phyloP scores from a whole-genome alignment of 2,797 vertebrate genomes.

The Ataeniobius toweri region DNA sequence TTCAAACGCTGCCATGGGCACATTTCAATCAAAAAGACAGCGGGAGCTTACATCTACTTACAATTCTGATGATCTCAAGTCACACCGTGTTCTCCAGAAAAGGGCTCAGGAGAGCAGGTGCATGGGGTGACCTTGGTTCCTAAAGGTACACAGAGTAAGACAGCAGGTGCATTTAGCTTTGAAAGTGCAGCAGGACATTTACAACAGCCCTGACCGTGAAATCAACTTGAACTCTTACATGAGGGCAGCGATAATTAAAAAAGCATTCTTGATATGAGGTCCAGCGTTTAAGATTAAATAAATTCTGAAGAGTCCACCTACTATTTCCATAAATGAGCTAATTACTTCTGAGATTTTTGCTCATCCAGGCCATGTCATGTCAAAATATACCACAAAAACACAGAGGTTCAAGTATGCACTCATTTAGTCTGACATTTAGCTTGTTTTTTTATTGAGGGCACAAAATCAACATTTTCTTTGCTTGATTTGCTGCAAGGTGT shows the following conservation, averaged over 20 bases:
- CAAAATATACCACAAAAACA: conserved; percentile 8
- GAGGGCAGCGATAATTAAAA: conserved; percentile 6
- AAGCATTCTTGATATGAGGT: not conserved
- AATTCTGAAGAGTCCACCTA: conserved; percentile 5
- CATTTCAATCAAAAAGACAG: conserved; percentile 69
- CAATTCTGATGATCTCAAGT: conserved; percentile 53
- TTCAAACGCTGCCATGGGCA: conserved; percentile 60
- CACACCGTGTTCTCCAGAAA: conserved; percentile 41
- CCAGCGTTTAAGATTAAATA: conserved; percentile 8
- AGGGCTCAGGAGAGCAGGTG: conserved; percentile 18
- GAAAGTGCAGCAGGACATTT: conserved; percentile 35
- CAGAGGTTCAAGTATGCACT: conserved; percentile 20
- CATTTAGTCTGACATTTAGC: not conserved
- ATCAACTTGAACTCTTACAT: conserved; percentile 26
- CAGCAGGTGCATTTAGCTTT: conserved; percentile 35
- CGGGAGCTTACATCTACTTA: conserved; percentile 61
- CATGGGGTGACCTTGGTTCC: conserved; percentile 32
- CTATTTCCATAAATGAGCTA: conserved; percentile 30
- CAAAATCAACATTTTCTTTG: not conserved
- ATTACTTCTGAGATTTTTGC: conserved; percentile 12
- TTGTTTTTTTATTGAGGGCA: not conserved
- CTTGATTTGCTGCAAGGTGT: not conserved
- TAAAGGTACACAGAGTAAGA: conserved; percentile 5
- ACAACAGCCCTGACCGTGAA: conserved; percentile 21
- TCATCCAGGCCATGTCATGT: conserved; percentile 3